These are phyloP conservation scores for Drosophila setosimentum DNA, from an alignment of 2,888 invertebrate species.

Conservation along the genomic window DNA sequence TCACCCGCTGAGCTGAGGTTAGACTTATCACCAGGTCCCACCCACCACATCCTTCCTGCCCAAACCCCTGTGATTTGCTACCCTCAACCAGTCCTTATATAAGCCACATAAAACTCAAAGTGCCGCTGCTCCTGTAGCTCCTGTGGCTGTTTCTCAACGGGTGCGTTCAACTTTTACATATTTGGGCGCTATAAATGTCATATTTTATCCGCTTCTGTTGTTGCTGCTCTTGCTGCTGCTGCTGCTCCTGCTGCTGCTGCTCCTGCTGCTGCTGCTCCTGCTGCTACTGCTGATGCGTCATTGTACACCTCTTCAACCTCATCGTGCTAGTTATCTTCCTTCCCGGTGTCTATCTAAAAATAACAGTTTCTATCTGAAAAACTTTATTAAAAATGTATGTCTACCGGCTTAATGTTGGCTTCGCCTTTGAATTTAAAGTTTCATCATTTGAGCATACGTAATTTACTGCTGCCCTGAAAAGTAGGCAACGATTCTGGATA, in stretches of 20 bases:
- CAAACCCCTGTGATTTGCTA: slow-evolving; percentile 8
- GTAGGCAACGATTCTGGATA: slow-evolving; percentile 54
- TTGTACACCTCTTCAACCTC: neutral
- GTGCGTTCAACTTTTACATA: slow-evolving; percentile 78
- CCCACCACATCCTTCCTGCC: neutral
- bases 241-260: neutral
- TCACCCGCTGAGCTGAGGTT: slow-evolving; percentile 43
- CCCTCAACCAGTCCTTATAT: slow-evolving; percentile 34
- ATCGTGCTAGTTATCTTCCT: neutral
- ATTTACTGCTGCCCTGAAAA: slow-evolving; percentile 58
- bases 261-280: slow-evolving; percentile 5
- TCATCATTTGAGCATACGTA: slow-evolving; percentile 29
- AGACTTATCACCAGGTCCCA: neutral
- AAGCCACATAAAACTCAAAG: slow-evolving; percentile 73
- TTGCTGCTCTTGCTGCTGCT: slow-evolving; percentile 9
- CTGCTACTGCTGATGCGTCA: slow-evolving; percentile 1
- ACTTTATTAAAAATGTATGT: slow-evolving; percentile 80
- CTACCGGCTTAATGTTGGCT: slow-evolving; percentile 55
- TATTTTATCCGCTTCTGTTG: slow-evolving; percentile 67
- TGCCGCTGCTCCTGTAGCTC: slow-evolving; percentile 40
- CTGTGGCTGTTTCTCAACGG: slow-evolving; percentile 56
- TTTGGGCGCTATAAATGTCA: slow-evolving; percentile 79
- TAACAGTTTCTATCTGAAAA: slow-evolving; percentile 70
- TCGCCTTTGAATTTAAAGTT: slow-evolving; percentile 63
- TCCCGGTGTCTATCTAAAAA: slow-evolving; percentile 62